Evolutionary conservation across 2,113 vertebrate species (phyloP).

Genomic region (Mus spicilegus): DNA sequence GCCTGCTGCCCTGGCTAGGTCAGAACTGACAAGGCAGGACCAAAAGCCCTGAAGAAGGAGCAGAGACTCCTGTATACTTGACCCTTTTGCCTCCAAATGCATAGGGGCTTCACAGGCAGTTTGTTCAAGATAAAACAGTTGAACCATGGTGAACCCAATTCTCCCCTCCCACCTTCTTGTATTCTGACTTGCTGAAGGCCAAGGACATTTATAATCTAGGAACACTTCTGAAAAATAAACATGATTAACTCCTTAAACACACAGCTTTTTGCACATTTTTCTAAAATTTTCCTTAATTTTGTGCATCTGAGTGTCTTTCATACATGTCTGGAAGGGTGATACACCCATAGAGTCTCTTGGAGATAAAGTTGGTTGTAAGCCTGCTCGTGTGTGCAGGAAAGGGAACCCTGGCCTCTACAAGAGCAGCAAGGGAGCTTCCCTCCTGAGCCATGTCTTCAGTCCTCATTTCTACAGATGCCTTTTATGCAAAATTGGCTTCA

Average conservation of each 20-base stretch:
- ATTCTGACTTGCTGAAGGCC: not conserved
- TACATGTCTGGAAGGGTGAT: fast-evolving
- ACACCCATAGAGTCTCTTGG: not conserved
- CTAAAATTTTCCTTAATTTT: too few species aligned
- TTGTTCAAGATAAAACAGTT: constrained; percentile 90
- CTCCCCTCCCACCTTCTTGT: fast-evolving
- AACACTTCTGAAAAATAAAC: not conserved
- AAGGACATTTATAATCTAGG: not conserved
- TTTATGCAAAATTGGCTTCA: not conserved
- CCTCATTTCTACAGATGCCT: not conserved
- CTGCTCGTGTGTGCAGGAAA: not conserved
- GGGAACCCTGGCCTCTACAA: fast-evolving
- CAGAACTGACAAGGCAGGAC: constrained; percentile 93
- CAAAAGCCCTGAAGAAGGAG: constrained; percentile 94
- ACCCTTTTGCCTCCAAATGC: constrained; percentile 90
- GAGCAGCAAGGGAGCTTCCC: not conserved
- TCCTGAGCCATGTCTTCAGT: not conserved
- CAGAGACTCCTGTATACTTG: constrained; percentile 92
- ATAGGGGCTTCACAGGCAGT: constrained; percentile 90
- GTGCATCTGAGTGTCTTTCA: not conserved
- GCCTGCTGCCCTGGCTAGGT: constrained; percentile 98
- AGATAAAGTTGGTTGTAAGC: too few species aligned
- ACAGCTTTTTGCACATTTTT: too few species aligned
- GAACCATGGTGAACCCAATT: constrained; percentile 86
- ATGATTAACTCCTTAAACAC: too few species aligned